phyloP scores from a whole-genome alignment of 2,888 invertebrate species.

The Pyrrhia umbra region DNA sequence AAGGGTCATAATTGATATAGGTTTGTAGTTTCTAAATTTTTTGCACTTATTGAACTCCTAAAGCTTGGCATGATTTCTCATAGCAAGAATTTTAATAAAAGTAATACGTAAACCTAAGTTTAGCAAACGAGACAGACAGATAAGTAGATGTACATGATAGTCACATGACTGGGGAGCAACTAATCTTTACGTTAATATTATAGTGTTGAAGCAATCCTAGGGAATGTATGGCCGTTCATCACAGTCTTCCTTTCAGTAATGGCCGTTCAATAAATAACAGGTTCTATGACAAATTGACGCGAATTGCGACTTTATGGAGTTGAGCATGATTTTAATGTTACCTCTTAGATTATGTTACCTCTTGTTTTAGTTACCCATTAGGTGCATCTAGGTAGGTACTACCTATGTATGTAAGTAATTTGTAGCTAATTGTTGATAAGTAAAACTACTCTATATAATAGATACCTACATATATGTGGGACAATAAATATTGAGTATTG shows the following conservation, averaged over 20 bases:
- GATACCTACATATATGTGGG: no score
- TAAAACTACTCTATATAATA: not conserved
- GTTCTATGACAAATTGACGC: conserved; percentile 6
- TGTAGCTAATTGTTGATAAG: not conserved
- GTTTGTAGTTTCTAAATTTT: no score
- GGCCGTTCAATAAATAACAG: conserved; percentile 16
- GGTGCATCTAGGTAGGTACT: not conserved
- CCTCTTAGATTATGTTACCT: not conserved
- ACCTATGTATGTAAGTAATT: not conserved
- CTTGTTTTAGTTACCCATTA: not conserved
- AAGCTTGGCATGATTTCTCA: no score
- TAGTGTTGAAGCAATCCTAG: conserved; percentile 19
- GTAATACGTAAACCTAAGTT: no score
- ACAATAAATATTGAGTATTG: no score
- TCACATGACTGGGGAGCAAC: not conserved
- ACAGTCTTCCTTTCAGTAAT: conserved; percentile 16
- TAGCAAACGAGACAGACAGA: not conserved
- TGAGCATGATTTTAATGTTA: not conserved
- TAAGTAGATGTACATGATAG: not conserved
- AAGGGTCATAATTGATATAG: no score
- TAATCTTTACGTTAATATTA: conserved; percentile 3
- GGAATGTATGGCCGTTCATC: conserved; percentile 16
- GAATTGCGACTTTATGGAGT: conserved; percentile 2
- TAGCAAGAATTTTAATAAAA: no score
- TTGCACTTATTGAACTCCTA: no score